Base-by-base conservation (phyloP, 2,113 vertebrate species). In the Nesospiza acunhae region DNA sequence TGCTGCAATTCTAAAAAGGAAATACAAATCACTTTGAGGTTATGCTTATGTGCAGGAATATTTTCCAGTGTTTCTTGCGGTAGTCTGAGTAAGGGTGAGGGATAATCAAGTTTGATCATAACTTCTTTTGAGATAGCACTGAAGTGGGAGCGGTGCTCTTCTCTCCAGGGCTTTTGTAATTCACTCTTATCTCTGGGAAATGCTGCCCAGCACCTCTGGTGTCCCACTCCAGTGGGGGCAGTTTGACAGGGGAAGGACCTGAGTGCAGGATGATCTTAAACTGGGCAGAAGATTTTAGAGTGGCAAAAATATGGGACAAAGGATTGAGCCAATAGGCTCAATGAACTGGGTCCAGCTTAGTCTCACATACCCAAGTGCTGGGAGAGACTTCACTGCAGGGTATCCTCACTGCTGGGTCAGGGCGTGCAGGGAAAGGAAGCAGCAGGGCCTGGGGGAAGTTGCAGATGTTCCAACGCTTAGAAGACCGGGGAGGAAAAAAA, bases 141-240 rank as follows among this genome's bases (percentile, higher is more conserved):
- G 24, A 64, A 39, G 27, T n/a, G 47, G 55, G 21, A 42, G 0
- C 0, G 0, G 10, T 39, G 70, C 42, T 74, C 10, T 77, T 58
- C 41, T 73, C 50, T 68, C 33, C 47, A 4, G 2, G 17, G 18
- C 64, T 76, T 70, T 50, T 81, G 42, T n/a, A 41, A 31, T 64
- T 74, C 55, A 41, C 9, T 35, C 41, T 30, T 22, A 9, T 20
- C 41, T 49, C 75, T 66, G 4, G 1, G 27, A 72, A 37, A 24
- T 15, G 28, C n/a, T 82, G 69, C 69, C 47, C 60, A 60, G 46
- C n/a, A 52, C 24, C 23, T 30, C 77, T 24, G 46, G 16, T 14
- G 13, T 53, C 73, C 41, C 3, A 2, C 72, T 46, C 20, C 10
- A 1, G 15, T 0, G 2, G 28, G 64, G 60, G 5, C 26, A 35